Conservation (phyloP, 2,797 vertebrate genomes). For the Myripristis jacobus region DNA sequence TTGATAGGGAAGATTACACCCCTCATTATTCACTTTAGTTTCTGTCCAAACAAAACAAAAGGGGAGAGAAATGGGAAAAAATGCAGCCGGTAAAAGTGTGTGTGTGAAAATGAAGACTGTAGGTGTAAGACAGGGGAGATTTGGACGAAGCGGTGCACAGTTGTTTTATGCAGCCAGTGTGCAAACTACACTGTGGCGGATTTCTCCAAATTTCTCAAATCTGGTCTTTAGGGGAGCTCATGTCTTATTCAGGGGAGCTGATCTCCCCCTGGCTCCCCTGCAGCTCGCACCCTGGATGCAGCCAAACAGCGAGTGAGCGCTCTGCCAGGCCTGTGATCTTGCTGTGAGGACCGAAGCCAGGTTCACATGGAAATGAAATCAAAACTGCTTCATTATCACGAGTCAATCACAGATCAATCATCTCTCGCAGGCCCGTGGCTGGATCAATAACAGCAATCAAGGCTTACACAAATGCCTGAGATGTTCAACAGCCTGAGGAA, state of each 20-base stretch:
- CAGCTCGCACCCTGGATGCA: no score
- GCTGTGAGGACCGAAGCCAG: conserved; percentile 10
- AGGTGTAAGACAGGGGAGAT: neutral
- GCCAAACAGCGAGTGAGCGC: neutral
- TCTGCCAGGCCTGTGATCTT: conserved; percentile 14
- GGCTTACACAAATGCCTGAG: conserved; percentile 27
- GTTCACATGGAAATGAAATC: conserved; percentile 48
- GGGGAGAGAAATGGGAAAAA: neutral
- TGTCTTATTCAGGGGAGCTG: no score
- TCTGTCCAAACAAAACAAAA: neutral
- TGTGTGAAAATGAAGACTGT: neutral
- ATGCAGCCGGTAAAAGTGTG: neutral
- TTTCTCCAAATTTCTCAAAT: no score
- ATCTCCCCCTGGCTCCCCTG: no score
- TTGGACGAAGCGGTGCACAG: no score
- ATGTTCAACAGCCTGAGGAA: conserved; percentile 10
- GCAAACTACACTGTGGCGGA: no score
- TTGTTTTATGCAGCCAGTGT: no score
- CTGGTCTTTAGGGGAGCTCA: no score
- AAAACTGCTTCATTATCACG: conserved; percentile 37
- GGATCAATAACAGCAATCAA: conserved; percentile 56
- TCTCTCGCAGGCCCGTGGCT: conserved; percentile 29
- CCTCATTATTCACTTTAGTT: neutral
- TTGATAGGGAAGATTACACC: conserved; percentile 46
- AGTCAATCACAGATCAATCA: conserved; percentile 57